A percentile compares a stretch with the other conserved stretches of the same genome.
Evolutionary conservation across 2,888 invertebrate genomes (phyloP).

Genomic region (Lepidochrysops patricia): DNA sequence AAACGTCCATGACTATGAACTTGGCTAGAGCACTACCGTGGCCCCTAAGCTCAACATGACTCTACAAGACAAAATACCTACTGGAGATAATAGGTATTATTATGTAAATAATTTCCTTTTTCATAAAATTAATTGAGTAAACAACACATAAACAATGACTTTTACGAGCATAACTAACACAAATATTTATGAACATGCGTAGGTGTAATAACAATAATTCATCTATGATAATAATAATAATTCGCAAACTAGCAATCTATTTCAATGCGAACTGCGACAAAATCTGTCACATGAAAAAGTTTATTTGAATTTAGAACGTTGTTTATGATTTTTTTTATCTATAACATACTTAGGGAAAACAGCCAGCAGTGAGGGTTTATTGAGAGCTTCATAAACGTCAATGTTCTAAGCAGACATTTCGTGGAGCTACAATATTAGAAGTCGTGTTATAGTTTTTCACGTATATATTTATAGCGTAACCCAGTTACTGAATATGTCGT

Average conservation of each 20-base stretch:
- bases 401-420: neutral
- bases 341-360: neutral
- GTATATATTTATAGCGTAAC: conserved; percentile 11
- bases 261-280: neutral
- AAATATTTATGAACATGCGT: too few species aligned
- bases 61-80: too few species aligned
- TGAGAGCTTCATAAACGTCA: neutral
- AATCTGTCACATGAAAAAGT: neutral
- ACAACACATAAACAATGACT: too few species aligned
- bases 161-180: too few species aligned
- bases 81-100: too few species aligned
- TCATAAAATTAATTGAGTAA: too few species aligned
- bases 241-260: neutral
- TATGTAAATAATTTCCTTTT: too few species aligned
- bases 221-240: neutral
- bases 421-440: neutral
- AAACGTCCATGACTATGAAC: neutral
- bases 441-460: neutral
- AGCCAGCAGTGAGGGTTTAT: neutral
- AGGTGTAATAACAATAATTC: neutral
- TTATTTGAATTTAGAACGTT: conserved; percentile 1
- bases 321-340: neutral
- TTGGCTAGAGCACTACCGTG: neutral
- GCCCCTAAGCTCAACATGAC: too few species aligned
- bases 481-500: conserved; percentile 20